Base-by-base conservation (phyloP, 2,888 invertebrate genomes). In the Campoplex capitator region DNA sequence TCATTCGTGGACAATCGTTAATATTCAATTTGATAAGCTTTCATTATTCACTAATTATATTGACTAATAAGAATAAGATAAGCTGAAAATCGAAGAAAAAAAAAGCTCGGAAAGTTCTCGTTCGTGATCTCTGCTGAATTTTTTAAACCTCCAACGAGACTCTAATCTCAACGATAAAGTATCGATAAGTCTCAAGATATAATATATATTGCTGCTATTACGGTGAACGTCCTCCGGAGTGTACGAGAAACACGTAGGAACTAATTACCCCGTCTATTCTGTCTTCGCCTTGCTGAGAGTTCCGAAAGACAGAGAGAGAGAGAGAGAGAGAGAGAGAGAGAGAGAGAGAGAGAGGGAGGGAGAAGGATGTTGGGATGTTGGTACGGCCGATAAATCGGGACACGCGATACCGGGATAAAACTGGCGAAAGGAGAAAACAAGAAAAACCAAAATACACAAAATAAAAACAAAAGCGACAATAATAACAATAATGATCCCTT, bases 181-280 rank as follows among this genome's bases (percentile, higher is more conserved):
- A 65, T 77, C 65, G 76, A 77, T 48, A 76, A 62, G 48, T 35
- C 18, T 9, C 9, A 1, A 58, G 48, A 76, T 67, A 67, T 48
- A 48, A 77, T 77, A 67, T 48, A 32, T 67, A 77, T 77, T n/a
- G 35, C 9, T 4, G 67, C 76, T 48, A 77, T 65, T 67, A 67
- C 65, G 65, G 76, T 18, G 48, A 77, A 77, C 48, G 48, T 65
- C 32, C 65, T 42, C 35, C 16, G 38, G 38, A 35, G 28, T 65
- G 32, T 71, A 54, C 76, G 71, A 38, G 32, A 48, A 58, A 84
- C 71, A 77, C 77, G 58, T 38, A 38, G 74, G 74, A 73, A 71
- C 73, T 80, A 84, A 86, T 84, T 80, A 83, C 83, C 76, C 80
- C 83, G 83, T 86, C 83, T 84, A 86, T 84, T 84, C 80, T 77